Conservation (phyloP, 2,797 vertebrate genomes). For the Spatula clypeata region DNA sequence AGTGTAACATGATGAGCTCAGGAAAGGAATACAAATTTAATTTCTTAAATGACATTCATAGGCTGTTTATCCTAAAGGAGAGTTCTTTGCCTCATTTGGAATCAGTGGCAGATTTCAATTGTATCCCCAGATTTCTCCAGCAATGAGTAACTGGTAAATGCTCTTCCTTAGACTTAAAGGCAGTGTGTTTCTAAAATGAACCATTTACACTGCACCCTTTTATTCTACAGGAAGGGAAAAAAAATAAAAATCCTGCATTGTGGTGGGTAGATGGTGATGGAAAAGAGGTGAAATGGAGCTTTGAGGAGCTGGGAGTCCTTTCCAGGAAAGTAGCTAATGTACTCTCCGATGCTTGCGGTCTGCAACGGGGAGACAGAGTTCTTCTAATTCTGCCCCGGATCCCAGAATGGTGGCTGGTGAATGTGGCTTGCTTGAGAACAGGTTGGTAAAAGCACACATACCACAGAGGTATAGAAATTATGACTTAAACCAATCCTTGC, state of each 20-base stretch:
- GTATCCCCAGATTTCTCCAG: neutral
- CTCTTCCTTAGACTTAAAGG: neutral
- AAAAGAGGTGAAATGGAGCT: slow-evolving; percentile 86
- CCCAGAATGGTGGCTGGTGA: slow-evolving; percentile 90
- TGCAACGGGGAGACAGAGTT: slow-evolving; percentile 83
- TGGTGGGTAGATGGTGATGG: slow-evolving; percentile 85
- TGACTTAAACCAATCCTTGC: neutral
- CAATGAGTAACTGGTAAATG: neutral
- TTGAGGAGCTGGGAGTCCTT: slow-evolving; percentile 84
- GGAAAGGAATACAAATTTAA: neutral
- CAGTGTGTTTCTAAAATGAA: neutral
- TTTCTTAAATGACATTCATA: neutral
- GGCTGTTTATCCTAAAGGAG: neutral
- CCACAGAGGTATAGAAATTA: neutral
- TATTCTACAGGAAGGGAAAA: slow-evolving; percentile 79
- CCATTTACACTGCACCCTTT: neutral
- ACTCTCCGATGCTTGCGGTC: slow-evolving; percentile 80
- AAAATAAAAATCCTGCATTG: slow-evolving; percentile 80
- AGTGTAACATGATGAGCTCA: neutral
- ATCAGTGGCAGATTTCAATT: neutral
- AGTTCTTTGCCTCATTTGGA: neutral
- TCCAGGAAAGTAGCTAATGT: slow-evolving; percentile 86
- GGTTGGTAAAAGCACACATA: slow-evolving; percentile 71
- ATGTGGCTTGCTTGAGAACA: slow-evolving; percentile 87
- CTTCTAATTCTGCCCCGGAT: slow-evolving; percentile 84